A percentile compares a stretch with the other conserved stretches of the same genome.
Evolutionary conservation across 2,113 vertebrate genomes (phyloP).

Genomic region (human): GRCh38 chr1:92262501-92263000

Average conservation of each 20-base stretch:
- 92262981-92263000: constrained; percentile 42
- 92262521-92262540: not conserved
- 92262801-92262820: not conserved
- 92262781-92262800: not conserved
- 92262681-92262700: not conserved
- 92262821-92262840: constrained; percentile 68
- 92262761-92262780: not conserved
- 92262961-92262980: constrained; percentile 28
- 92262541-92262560: not conserved
- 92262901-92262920: constrained; percentile 94
- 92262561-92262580: not conserved
- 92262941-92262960: constrained; percentile 36
- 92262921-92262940: constrained; percentile 90
- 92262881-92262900: constrained; percentile 92
- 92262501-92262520: constrained; percentile 17
- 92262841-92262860: constrained; percentile 76
- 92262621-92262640: not conserved
- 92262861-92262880: constrained; percentile 91
- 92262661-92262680: not conserved
- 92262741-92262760: not conserved
- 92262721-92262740: not conserved
- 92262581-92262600: not conserved
- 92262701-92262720: not conserved
- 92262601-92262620: not conserved
- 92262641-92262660: not conserved